phyloP scores from a whole-genome alignment of 2,113 vertebrate species.

The Laticauda colubrina region DNA sequence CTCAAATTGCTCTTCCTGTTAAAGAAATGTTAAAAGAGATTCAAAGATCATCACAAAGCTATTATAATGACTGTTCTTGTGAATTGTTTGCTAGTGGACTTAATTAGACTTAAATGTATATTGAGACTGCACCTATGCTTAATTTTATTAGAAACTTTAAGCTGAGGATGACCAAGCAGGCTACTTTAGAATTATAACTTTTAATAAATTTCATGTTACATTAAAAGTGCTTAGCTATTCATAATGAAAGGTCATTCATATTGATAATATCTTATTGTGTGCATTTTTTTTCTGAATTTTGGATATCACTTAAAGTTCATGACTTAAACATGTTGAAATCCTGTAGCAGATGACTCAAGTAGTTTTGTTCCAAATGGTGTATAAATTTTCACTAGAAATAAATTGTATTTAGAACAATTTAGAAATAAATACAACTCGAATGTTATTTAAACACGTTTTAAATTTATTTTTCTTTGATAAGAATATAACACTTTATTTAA shows the following conservation, averaged over 20 bases:
- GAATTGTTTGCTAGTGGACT: not conserved
- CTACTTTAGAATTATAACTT: not conserved
- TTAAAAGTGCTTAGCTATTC: not conserved
- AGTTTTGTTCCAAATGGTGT: not conserved
- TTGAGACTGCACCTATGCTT: not conserved
- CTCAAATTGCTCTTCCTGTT: not conserved
- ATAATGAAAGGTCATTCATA: not conserved
- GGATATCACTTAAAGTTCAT: not conserved
- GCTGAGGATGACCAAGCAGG: not conserved
- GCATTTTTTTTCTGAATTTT: not conserved
- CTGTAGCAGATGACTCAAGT: not conserved
- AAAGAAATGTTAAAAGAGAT: not conserved
- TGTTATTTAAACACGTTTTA: not conserved
- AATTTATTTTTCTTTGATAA: not conserved
- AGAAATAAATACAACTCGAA: not conserved
- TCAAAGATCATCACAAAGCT: not conserved
- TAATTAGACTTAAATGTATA: not conserved
- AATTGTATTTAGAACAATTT: not conserved
- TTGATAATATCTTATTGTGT: not conserved
- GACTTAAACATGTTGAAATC: not conserved
- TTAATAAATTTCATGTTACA: not conserved
- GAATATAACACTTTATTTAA: not conserved
- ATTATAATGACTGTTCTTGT: not conserved
- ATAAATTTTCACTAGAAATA: not conserved
- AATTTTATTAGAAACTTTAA: not conserved